Conservation (phyloP, 1,140 invertebrate genomes). For the Magallana angulata region DNA sequence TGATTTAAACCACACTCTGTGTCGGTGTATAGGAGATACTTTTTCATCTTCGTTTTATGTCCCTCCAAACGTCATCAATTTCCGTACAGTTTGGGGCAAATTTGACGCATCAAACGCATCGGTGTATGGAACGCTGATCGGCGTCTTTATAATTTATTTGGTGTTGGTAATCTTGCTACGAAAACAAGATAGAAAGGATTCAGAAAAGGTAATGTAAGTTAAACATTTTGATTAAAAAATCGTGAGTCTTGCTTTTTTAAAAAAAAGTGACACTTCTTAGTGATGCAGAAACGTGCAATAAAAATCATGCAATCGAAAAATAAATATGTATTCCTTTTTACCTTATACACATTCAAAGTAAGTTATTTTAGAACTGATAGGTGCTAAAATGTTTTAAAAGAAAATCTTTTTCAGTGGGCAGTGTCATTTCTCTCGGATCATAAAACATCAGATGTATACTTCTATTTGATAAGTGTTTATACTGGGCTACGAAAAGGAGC, state of each 20-base stretch:
- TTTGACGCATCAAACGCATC: slow-evolving; percentile 68
- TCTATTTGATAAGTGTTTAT: slow-evolving; percentile 66
- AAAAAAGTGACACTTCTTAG: no score
- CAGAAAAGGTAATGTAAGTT: not conserved
- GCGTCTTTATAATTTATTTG: slow-evolving; percentile 77
- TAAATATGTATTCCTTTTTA: not conserved
- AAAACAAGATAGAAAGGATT: slow-evolving; percentile 72
- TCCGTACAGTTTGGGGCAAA: slow-evolving; percentile 79
- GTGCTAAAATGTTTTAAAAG: not conserved
- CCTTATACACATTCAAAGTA: not conserved
- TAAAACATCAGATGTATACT: slow-evolving; percentile 54
- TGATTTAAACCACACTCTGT: slow-evolving; percentile 48
- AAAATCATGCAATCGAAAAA: no score
- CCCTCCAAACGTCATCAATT: slow-evolving; percentile 81
- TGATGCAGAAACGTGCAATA: no score
- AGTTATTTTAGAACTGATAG: not conserved
- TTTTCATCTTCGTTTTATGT: slow-evolving; percentile 75
- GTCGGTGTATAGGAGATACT: slow-evolving; percentile 37
- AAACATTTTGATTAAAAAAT: no score
- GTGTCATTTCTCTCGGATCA: slow-evolving; percentile 61
- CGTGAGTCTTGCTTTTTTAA: no score
- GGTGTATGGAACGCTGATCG: slow-evolving; percentile 77
- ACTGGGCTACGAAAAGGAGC: slow-evolving; percentile 62
- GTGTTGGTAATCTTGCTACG: slow-evolving; percentile 77
- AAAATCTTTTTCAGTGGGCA: slow-evolving; percentile 56